Evolutionary conservation across 2,797 vertebrate genomes (phyloP).

Genomic region (Astyanax mexicanus): DNA sequence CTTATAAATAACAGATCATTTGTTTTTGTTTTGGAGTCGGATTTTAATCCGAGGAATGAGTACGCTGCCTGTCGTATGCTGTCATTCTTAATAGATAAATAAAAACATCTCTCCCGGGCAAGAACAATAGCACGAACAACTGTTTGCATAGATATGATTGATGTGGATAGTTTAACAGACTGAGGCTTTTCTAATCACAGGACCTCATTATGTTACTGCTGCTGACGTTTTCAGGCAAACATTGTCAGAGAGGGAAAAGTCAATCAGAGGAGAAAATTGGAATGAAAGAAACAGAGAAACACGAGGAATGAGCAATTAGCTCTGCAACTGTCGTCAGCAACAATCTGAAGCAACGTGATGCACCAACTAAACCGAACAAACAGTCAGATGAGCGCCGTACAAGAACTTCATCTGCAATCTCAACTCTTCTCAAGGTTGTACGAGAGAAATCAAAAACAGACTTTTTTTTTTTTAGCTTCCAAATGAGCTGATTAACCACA

Average conservation of each 20-base stretch:
- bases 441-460: slow-evolving; percentile 38
- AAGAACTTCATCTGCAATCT: slow-evolving; percentile 38
- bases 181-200: slow-evolving; percentile 30
- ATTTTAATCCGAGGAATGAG: slow-evolving; percentile 48
- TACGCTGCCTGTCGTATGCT: slow-evolving; percentile 26
- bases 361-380: slow-evolving; percentile 27
- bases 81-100: slow-evolving; percentile 52
- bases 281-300: slow-evolving; percentile 38
- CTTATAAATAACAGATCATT: slow-evolving; percentile 48
- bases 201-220: slow-evolving; percentile 29
- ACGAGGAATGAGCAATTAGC: slow-evolving; percentile 48
- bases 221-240: slow-evolving; percentile 34
- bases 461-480: slow-evolving; percentile 47
- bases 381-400: slow-evolving; percentile 22
- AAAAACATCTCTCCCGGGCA: slow-evolving; percentile 1
- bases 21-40: slow-evolving; percentile 35
- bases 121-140: slow-evolving; percentile 27
- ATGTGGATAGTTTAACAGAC: slow-evolving; percentile 37
- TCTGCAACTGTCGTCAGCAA: slow-evolving; percentile 44
- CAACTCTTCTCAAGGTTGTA: slow-evolving; percentile 47
- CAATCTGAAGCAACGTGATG: slow-evolving; percentile 44
- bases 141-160: slow-evolving; percentile 41
- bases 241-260: slow-evolving; percentile 34
- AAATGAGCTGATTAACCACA: slow-evolving; percentile 56
- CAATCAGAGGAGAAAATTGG: slow-evolving; percentile 44